A percentile compares a stretch with the other conserved stretches of the same genome.
Evolutionary conservation across 2,113 vertebrate genomes (phyloP).

Genomic region (Leuciscus idus): DNA sequence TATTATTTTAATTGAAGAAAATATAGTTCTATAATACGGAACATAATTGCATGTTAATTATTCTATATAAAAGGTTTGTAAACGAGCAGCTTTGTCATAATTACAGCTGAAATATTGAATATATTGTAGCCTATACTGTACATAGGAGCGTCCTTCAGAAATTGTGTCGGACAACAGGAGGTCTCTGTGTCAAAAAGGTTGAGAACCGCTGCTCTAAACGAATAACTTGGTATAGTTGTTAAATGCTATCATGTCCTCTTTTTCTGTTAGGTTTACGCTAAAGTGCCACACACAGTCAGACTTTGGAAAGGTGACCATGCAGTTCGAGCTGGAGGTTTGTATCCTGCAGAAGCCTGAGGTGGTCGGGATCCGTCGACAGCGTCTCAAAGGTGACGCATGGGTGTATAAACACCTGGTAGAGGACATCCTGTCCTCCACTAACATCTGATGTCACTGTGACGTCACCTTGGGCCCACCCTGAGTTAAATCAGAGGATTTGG

Average conservation of each 20-base stretch:
- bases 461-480: not conserved
- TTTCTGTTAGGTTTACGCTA: constrained; percentile 83
- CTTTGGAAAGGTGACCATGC: constrained; percentile 89
- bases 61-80: not conserved
- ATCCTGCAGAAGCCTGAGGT: constrained; percentile 81
- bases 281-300: constrained; percentile 89
- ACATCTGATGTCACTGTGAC: constrained; percentile 64
- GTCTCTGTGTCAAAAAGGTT: not conserved
- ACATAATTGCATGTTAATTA: not conserved
- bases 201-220: not conserved
- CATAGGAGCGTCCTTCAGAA: too few species aligned
- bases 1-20: not conserved
- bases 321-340: constrained; percentile 95
- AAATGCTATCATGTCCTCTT: not conserved
- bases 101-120: too few species aligned
- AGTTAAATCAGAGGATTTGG: not conserved
- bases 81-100: not conserved
- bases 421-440: constrained; percentile 85
- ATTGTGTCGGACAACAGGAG: too few species aligned
- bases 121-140: too few species aligned
- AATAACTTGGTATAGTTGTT: not conserved
- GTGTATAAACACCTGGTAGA: constrained; percentile 95
- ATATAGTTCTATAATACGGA: not conserved
- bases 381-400: constrained; percentile 95
- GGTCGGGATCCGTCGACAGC: constrained; percentile 85